Evolutionary conservation across 2,113 vertebrate species (phyloP).

Genomic region (Equus przewalskii): DNA sequence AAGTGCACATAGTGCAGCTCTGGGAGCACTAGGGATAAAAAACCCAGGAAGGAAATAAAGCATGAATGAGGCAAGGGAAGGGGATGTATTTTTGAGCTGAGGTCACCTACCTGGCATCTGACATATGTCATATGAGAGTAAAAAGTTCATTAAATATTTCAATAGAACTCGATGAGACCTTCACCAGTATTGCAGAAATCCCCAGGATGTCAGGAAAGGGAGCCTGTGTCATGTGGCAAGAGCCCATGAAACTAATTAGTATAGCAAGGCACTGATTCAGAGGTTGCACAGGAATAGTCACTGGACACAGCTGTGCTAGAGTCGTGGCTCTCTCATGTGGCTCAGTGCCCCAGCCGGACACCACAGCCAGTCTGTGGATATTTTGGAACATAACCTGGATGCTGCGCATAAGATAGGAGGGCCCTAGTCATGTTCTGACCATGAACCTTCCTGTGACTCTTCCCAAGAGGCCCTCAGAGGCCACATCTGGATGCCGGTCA

Average conservation of each 20-base stretch:
- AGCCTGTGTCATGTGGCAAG: not conserved
- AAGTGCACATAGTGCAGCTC: rapidly evolving
- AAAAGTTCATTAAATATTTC: not conserved
- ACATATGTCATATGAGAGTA: not conserved
- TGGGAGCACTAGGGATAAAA: not conserved
- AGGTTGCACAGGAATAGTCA: not conserved
- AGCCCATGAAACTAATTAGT: not conserved
- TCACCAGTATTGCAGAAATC: not conserved
- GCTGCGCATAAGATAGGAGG: not conserved
- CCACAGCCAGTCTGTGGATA: not conserved
- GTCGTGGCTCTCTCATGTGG: too few species aligned
- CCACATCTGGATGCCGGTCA: not conserved
- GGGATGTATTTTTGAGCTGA: not conserved
- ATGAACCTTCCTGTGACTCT: not conserved
- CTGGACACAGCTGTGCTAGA: not conserved
- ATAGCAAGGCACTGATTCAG: not conserved
- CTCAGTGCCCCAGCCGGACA: not conserved
- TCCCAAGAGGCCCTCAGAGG: not conserved
- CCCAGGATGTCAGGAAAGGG: not conserved
- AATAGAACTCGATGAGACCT: not conserved
- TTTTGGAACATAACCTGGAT: not conserved
- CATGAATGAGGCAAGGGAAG: not conserved
- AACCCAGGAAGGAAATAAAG: not conserved
- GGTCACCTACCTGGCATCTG: not conserved
- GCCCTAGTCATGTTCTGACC: not conserved